A percentile compares a stretch with the other conserved stretches of the same genome.
Conservation (phyloP, 1,140 invertebrate genomes). For the Hormaphis cornu region DNA sequence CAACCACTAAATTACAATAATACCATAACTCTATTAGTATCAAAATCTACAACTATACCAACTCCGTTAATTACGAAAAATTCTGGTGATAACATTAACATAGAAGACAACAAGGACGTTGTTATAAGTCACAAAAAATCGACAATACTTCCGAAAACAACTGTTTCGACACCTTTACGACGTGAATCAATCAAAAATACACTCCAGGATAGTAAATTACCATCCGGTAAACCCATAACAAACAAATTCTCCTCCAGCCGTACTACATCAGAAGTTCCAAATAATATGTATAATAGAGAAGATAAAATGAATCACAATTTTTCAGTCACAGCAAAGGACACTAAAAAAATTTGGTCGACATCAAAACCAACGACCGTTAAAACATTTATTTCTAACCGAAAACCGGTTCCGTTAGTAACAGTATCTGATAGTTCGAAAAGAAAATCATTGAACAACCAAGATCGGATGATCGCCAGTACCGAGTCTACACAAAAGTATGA, state of each 20-base stretch:
- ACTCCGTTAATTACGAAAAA: neutral
- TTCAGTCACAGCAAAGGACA: neutral
- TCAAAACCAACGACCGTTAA: neutral
- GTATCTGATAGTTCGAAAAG: neutral
- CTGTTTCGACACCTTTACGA: too few species aligned
- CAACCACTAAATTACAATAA: neutral
- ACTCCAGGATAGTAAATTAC: too few species aligned
- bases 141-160: too few species aligned
- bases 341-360: neutral
- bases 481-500: neutral
- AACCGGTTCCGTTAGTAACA: too few species aligned
- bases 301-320: neutral
- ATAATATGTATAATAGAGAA: too few species aligned
- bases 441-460: neutral
- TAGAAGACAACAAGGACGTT: neutral
- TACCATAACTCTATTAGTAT: neutral
- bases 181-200: too few species aligned
- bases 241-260: too few species aligned
- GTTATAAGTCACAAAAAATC: too few species aligned
- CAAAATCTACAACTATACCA: neutral
- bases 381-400: neutral
- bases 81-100: neutral
- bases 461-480: too few species aligned
- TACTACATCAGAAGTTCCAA: too few species aligned
- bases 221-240: too few species aligned